Base-by-base conservation (phyloP, 53 echinoderm and acorn worm species). In the Echinarachnius parma region DNA sequence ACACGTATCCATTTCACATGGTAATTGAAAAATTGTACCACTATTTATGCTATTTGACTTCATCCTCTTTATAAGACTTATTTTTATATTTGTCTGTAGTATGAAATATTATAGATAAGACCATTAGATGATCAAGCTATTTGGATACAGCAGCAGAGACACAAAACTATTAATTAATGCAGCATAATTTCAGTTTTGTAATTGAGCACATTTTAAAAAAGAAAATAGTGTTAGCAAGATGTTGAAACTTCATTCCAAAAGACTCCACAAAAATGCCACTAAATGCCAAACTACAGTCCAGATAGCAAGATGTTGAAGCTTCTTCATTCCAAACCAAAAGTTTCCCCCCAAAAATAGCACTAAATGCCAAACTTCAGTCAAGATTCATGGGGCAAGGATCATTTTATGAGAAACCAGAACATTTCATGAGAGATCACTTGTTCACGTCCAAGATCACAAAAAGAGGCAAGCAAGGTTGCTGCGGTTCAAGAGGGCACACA, bases 391-490 rank as follows among this genome's bases (percentile, higher is more conserved):
- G 31, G 32, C 31, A 31, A 31, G 19, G 33, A 18, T 31, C 31
- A n/a, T 31, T 59, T 31, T 34, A 32, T 33, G 19, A 59, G 8
- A 59, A 4, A 31, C 4, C 25, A 15, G n/a, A n/a, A n/a, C n/a
- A n/a, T n/a, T n/a, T n/a, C 42, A 42, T 42, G 42, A 8, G 14
- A 42, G 14, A 42, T 14, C 14, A 42, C 42, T 20, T 50, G 7
- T 62, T 18, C 62, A 62, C 39, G 62, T 36, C 62, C 34, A 21
- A 26, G 62, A 11, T 36, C 22, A 62, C 62, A 20, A 62, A 62
- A 34, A 62, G 21, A 35, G 62, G 39, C 20, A 39, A 36, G 34
- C 62, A 62, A 62, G 62, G 62, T 37, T 62, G 62, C 62, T 29
- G 9, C 13, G 42, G 62, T 62, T 62, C 62, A 62, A 23, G 24